These are phyloP conservation scores for Neoarius graeffei DNA, from an alignment of 2,113 vertebrate species.

Conservation along the genomic window DNA sequence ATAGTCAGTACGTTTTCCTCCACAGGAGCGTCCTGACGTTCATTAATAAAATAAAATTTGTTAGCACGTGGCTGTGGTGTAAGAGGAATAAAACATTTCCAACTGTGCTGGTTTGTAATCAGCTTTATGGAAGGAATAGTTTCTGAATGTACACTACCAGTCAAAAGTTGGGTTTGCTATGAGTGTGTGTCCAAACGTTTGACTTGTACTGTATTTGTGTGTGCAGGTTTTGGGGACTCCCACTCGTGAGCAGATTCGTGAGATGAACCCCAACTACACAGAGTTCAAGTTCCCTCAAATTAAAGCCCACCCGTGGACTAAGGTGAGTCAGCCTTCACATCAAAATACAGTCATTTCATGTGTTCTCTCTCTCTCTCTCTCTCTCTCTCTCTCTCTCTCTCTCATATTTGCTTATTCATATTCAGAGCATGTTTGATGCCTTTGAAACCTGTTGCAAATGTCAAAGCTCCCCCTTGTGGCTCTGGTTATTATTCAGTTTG, in stretches of 20 bases:
- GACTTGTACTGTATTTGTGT: too few relatives aligned
- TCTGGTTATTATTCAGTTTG: not conserved
- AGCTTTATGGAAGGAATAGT: not conserved
- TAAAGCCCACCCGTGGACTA: constrained; percentile 99
- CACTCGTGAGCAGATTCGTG: constrained; percentile 97
- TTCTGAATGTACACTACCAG: not conserved
- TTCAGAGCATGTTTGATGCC: not conserved
- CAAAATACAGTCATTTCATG: constrained; percentile 22
- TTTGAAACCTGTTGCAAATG: constrained; percentile 3
- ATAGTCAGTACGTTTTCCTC: not conserved
- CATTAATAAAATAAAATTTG: not conserved
- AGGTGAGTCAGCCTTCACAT: constrained; percentile 84
- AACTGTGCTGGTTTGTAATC: not conserved
- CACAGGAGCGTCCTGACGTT: not conserved
- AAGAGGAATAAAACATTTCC: not conserved
- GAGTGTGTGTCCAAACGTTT: not conserved
- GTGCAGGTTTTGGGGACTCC: constrained; percentile 95
- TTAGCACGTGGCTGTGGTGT: not conserved
- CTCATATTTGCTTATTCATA: not conserved
- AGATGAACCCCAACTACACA: constrained; percentile 99
- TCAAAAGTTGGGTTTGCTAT: not conserved
- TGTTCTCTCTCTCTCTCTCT: not conserved
- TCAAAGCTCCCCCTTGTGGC: constrained; percentile 31
- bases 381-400: not conserved
- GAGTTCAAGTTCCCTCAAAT: constrained; percentile 99